Conservation (phyloP, 2,888 invertebrate species). For the Gonocerus acuteangulatus region DNA sequence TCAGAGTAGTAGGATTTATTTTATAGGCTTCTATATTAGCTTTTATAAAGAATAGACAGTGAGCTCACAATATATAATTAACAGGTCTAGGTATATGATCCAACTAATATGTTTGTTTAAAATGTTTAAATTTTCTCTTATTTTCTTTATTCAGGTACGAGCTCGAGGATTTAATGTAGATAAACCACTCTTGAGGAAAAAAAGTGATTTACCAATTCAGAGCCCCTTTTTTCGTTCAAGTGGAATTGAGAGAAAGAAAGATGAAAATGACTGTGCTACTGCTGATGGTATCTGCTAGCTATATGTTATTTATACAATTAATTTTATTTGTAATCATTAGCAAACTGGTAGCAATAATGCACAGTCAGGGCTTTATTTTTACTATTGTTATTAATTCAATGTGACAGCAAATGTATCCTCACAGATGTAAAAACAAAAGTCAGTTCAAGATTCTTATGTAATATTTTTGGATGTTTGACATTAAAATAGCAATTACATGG, state of each 20-base stretch:
- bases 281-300: constrained; percentile 80
- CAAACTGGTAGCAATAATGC: not conserved
- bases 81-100: no score
- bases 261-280: constrained; percentile 78
- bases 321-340: not conserved
- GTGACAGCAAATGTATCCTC: no score
- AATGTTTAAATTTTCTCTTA: no score
- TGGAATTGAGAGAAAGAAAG: constrained; percentile 85
- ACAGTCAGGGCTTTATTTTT: not conserved
- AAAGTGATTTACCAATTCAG: constrained; percentile 92
- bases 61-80: no score
- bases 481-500: no score
- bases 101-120: no score
- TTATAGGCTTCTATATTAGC: no score
- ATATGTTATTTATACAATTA: not conserved
- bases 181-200: constrained; percentile 84
- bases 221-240: constrained; percentile 83
- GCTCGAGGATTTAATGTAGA: constrained; percentile 61
- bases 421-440: no score
- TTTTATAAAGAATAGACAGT: no score
- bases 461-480: no score
- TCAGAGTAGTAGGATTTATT: no score
- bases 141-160: constrained; percentile 24
- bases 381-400: not conserved
- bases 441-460: no score